These are phyloP conservation scores for Uloborus diversus DNA, from an alignment of 1,140 invertebrate species.

Conservation along the genomic window DNA sequence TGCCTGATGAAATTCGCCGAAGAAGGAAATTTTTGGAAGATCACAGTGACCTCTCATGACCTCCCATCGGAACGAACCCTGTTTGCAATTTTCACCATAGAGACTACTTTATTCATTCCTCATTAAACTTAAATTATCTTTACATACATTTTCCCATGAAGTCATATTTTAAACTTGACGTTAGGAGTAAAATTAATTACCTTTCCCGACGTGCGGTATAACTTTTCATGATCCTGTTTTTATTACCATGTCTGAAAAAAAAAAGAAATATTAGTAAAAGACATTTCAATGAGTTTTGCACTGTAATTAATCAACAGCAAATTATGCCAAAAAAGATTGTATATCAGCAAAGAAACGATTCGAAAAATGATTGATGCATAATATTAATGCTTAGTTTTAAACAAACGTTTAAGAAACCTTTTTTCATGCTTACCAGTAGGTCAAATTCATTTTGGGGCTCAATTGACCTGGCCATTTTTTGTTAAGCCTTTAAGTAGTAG, in stretches of 20 bases:
- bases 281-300: no score
- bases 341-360: neutral
- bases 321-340: neutral
- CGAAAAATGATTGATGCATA: constrained; percentile 35
- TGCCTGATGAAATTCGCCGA: no score
- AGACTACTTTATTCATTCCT: no score
- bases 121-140: no score
- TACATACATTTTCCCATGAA: no score
- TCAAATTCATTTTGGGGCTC: constrained; percentile 31
- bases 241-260: constrained; percentile 25
- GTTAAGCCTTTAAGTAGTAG: neutral
- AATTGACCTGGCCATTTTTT: constrained; percentile 34
- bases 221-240: constrained; percentile 35
- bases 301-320: no score
- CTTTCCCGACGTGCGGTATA: constrained; percentile 16
- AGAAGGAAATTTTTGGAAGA: no score
- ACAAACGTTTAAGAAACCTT: neutral
- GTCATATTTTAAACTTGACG: no score
- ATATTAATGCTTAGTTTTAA: neutral
- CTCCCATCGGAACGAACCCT: no score
- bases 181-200: neutral
- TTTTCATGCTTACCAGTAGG: constrained; percentile 7
- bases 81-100: no score
- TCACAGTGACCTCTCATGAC: no score
- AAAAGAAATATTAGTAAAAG: no score